Percentiles rank a stretch among this genome's conserved stretches.
These are phyloP conservation scores for Hypocryptadius cinnamomeus DNA, from an alignment of 2,113 vertebrate genomes.

Conservation along the genomic window DNA sequence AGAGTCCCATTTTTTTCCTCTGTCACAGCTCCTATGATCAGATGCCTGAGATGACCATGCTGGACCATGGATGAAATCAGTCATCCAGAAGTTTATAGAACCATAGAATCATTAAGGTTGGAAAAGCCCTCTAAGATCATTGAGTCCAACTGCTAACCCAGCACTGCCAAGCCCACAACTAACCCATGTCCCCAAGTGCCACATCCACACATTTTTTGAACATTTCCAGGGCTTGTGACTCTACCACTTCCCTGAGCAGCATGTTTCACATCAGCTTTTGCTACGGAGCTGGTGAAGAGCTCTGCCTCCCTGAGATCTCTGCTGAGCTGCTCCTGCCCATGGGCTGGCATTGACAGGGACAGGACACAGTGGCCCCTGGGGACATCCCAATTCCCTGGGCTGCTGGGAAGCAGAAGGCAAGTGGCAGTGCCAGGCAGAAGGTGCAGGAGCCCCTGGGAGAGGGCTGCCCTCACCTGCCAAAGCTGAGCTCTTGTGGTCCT, in stretches of 20 bases:
- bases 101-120: background rate
- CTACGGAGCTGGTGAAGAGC: accelerated
- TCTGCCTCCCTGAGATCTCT: background rate
- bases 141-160: background rate
- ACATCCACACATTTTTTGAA: background rate
- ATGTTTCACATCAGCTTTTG: background rate
- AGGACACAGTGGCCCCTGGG: background rate
- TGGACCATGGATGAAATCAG: background rate
- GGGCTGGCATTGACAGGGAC: background rate
- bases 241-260: background rate
- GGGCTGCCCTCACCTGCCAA: background rate
- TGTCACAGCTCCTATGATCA: background rate
- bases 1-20: background rate
- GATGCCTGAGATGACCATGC: background rate
- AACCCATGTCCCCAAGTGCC: background rate
- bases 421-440: background rate
- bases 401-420: background rate
- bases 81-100: background rate
- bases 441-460: background rate
- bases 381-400: background rate
- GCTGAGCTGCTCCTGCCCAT: background rate
- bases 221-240: background rate
- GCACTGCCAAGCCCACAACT: background rate
- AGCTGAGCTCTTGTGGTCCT: background rate
- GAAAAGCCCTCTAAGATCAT: background rate